Evolutionary conservation across 2,113 vertebrate genomes (phyloP).

Genomic region (Tringa solitaria): DNA sequence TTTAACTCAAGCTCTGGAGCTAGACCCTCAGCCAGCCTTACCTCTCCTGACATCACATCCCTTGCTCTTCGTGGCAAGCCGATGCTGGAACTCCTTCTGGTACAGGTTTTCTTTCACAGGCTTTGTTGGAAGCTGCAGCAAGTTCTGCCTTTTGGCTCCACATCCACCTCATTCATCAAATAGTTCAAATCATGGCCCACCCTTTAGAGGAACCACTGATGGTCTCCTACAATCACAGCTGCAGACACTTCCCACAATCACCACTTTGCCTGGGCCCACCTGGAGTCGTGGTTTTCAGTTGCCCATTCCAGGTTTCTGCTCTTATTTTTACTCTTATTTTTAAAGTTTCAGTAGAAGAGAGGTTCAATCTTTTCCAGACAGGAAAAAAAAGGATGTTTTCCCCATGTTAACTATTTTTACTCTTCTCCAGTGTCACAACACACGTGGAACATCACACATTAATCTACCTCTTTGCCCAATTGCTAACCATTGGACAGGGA

Average conservation of each 20-base stretch:
- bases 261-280: background rate
- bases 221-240: background rate
- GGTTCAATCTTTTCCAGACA: background rate
- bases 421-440: background rate
- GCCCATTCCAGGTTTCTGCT: background rate
- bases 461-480: background rate
- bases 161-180: background rate
- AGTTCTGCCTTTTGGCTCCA: background rate
- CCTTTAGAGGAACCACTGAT: background rate
- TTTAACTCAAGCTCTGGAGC: background rate
- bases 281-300: background rate
- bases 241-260: accelerated
- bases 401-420: background rate
- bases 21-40: background rate
- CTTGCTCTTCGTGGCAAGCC: background rate
- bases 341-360: background rate
- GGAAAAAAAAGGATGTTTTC: background rate
- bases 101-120: background rate
- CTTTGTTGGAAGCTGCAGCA: background rate
- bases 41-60: background rate
- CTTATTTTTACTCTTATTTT: background rate
- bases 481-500: background rate
- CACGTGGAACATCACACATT: background rate
- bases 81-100: background rate
- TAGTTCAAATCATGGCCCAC: background rate